These are phyloP conservation scores for Amblyjoppa proteus DNA, from an alignment of 2,888 invertebrate genomes.

Conservation along the genomic window DNA sequence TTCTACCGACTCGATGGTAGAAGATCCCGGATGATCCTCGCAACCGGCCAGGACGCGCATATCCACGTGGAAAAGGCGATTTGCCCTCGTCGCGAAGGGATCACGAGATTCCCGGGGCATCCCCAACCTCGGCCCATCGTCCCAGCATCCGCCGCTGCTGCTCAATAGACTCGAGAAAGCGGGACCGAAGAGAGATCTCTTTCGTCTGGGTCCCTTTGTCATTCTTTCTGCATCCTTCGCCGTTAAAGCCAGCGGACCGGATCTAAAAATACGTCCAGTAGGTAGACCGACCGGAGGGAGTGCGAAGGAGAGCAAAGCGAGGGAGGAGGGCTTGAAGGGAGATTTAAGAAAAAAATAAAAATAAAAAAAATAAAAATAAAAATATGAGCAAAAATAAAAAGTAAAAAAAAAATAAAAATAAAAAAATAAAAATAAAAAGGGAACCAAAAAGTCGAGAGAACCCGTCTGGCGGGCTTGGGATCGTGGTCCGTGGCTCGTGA, in stretches of 20 bases:
- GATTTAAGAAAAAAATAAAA: slow-evolving; percentile 9
- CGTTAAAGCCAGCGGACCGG: slow-evolving; percentile 59
- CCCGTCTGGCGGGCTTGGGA: slow-evolving; percentile 70
- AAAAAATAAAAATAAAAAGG: slow-evolving; percentile 34
- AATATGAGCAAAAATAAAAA: background rate
- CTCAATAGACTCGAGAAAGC: slow-evolving; percentile 21
- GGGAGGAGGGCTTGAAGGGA: slow-evolving; percentile 8
- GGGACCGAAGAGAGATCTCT: background rate
- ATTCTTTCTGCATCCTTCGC: slow-evolving; percentile 53
- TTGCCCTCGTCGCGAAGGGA: slow-evolving; percentile 36
- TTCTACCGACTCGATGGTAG: background rate
- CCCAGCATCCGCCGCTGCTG: background rate
- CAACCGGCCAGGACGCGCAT: slow-evolving; percentile 13
- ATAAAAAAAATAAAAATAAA: too few relatives aligned
- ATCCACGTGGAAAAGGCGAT: slow-evolving; percentile 46
- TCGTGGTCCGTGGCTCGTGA: slow-evolving; percentile 45
- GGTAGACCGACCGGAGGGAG: slow-evolving; percentile 52
- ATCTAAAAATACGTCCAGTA: slow-evolving; percentile 71
- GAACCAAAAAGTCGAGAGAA: slow-evolving; percentile 65
- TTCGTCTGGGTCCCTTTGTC: slow-evolving; percentile 33
- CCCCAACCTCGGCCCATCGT: background rate
- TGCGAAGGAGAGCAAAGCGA: slow-evolving; percentile 46
- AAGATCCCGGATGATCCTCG: slow-evolving; percentile 9
- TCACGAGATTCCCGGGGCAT: slow-evolving; percentile 26
- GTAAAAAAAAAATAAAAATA: background rate